These are phyloP conservation scores for Camelus bactrianus DNA, from an alignment of 2,113 vertebrate genomes.

Conservation along the genomic window DNA sequence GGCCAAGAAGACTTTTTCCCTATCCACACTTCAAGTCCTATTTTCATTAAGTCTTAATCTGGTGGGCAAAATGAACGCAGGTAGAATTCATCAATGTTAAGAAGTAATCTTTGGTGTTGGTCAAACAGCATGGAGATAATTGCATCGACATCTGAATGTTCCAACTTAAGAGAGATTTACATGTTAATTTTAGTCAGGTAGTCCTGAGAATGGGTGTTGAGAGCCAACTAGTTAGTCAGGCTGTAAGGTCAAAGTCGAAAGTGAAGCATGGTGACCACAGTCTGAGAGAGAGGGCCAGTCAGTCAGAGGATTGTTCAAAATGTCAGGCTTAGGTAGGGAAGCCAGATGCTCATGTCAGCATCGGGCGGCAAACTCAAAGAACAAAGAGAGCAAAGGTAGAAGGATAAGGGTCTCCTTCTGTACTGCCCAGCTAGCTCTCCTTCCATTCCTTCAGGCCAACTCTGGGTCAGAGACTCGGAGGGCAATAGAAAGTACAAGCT, in stretches of 20 bases:
- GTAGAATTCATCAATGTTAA: background rate
- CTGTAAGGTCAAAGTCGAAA: background rate
- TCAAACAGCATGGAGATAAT: background rate
- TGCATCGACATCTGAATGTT: background rate
- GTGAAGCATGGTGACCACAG: rapidly evolving
- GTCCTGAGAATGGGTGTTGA: background rate
- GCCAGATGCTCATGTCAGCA: background rate
- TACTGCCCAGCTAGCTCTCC: background rate
- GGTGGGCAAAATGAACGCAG: background rate
- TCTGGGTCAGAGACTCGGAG: background rate
- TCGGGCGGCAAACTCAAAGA: background rate
- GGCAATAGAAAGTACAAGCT: background rate
- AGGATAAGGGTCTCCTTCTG: background rate
- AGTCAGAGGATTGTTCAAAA: background rate
- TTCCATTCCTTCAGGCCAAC: background rate
- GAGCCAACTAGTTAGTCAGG: background rate
- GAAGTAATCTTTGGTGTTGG: background rate
- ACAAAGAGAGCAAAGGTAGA: background rate
- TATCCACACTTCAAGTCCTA: background rate
- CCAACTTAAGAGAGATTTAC: background rate
- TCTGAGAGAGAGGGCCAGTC: background rate
- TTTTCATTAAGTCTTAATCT: background rate
- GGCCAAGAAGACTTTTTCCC: background rate
- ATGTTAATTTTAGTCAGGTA: background rate
- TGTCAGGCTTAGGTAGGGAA: background rate